Conservation (phyloP, 2,113 vertebrate genomes). For the Lasiurus cinereus region DNA sequence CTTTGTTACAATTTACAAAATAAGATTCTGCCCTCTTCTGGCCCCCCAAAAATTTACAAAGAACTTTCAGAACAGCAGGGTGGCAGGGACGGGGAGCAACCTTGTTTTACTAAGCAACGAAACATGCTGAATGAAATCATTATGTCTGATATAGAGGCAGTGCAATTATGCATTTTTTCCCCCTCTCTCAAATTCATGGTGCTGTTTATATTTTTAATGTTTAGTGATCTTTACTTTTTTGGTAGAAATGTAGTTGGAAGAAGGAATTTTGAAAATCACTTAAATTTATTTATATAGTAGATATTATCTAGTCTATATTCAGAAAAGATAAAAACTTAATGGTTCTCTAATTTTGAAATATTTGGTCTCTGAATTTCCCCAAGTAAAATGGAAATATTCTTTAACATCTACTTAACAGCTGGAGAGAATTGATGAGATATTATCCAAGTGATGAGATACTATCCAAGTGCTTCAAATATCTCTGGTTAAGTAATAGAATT, state of each 20-base stretch:
- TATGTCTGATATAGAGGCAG: neutral
- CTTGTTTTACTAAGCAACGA: neutral
- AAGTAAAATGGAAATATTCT: slow-evolving; percentile 37
- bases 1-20: slow-evolving; percentile 56
- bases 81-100: neutral
- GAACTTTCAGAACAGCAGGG: neutral
- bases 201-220: neutral
- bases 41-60: slow-evolving; percentile 58
- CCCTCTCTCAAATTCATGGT: neutral
- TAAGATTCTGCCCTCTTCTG: slow-evolving; percentile 81
- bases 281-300: slow-evolving; percentile 29
- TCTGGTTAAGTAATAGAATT: neutral
- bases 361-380: slow-evolving; percentile 9
- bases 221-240: slow-evolving; percentile 13
- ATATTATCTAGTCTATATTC: neutral
- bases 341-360: slow-evolving; percentile 17
- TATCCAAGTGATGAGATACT: neutral
- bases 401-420: neutral
- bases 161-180: neutral
- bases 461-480: neutral
- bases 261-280: slow-evolving; percentile 36
- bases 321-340: neutral
- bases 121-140: neutral
- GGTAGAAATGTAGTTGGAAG: neutral
- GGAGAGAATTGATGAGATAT: neutral